Base-by-base conservation (phyloP, 2,888 invertebrate species). In the Reticulitermes lucifugus region DNA sequence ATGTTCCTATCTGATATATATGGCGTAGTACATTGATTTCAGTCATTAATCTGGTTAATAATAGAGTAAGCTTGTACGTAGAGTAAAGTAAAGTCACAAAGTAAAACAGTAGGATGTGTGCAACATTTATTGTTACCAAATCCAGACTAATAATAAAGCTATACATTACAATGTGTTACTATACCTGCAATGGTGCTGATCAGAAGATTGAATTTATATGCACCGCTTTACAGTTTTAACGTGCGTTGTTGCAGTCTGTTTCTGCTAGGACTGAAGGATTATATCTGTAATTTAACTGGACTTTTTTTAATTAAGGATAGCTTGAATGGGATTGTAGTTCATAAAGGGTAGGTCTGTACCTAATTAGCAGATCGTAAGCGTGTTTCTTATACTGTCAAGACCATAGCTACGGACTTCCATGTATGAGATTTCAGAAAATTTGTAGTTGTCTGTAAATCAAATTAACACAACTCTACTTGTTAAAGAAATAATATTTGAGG, bases 1-100 rank as follows among this genome's bases (percentile, higher is more conserved):
- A 60, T 60, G 60, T 60, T 22, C n/a, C 35, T 9, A 71, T 71
- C 71, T 71, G 71, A 71, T 71, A 71, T 71, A 10, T 46, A 46
- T 12, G 14, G 29, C 25, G 5, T 71, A 29, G 6, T 71, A 25
- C n/a, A 71, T 71, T 71, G 71, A 71, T 71, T 71, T 9, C 29
- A 71, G 29, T 71, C 71, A 71, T 29, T 71, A 71, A 71, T 71
- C 21, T 60, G 22, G 6, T n/a, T 22, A 71, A 71, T 29, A 35
- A 35, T 29, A 25, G 7, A 71, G 1, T 21, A 35, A 71, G 71
- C 35, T 25, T 25, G 29, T 9, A 9, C 35, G 3, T 6, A 22
- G 71, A 70, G n/a, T 9, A 71, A 71, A 71, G 25, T 2, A 10
- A 71, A 71, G 5, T 14, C 71, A n/a, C 12, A 7, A 71, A 10